A percentile compares a stretch with the other conserved stretches of the same genome.
These are phyloP conservation scores for Neogale vison DNA, from an alignment of 2,113 vertebrate species.

Conservation along the genomic window DNA sequence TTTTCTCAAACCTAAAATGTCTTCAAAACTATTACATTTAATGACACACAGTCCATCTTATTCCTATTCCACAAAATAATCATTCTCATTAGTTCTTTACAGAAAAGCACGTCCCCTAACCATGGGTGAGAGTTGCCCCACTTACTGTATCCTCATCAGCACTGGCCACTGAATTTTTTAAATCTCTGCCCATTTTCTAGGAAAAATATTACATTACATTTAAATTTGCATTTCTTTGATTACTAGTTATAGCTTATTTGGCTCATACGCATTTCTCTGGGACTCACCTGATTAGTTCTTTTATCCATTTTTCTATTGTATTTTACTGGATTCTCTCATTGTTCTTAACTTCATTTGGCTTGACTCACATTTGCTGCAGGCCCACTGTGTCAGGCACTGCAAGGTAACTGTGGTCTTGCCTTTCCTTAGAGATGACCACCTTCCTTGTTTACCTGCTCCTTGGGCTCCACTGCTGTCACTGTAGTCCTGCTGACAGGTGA, in stretches of 20 bases:
- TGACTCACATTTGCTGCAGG: neutral
- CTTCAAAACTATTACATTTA: neutral
- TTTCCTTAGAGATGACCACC: neutral
- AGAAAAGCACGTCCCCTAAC: neutral
- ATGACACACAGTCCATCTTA: neutral
- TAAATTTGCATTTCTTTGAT: slow-evolving; percentile 16
- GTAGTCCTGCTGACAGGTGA: neutral
- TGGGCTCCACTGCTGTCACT: neutral
- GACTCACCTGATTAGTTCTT: neutral
- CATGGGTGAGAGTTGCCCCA: neutral
- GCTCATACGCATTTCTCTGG: neutral
- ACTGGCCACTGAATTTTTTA: neutral
- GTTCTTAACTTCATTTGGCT: neutral
- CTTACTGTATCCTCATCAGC: neutral
- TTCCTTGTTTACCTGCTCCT: neutral
- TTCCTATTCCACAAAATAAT: neutral
- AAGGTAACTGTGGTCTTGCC: neutral
- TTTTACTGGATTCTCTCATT: neutral
- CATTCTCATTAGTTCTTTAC: neutral
- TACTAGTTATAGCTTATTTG: neutral
- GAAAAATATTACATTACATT: slow-evolving; percentile 6
- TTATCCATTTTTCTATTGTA: neutral
- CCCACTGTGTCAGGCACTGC: neutral
- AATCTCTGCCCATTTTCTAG: neutral
- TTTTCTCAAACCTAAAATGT: slow-evolving; percentile 23